Evolutionary conservation across 2,888 invertebrate species (phyloP).

Genomic region (Nymphalis c-album): DNA sequence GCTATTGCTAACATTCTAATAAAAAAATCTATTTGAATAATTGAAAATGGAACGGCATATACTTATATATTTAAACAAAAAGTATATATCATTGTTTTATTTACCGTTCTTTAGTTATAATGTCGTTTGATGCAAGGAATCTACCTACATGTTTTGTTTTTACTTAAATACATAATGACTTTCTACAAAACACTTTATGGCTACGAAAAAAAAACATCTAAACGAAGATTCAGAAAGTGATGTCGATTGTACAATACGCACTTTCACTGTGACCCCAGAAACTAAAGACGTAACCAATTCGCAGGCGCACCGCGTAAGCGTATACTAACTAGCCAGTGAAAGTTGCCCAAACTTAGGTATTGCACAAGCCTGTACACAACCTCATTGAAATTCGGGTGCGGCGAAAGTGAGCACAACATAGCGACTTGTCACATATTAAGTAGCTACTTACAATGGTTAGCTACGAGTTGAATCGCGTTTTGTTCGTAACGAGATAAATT

Average conservation of each 20-base stretch:
- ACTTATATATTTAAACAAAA: too few species aligned
- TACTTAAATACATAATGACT: background rate
- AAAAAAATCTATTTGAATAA: constrained; percentile 32
- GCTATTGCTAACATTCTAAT: constrained; percentile 26
- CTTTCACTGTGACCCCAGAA: constrained; percentile 75
- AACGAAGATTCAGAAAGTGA: constrained; percentile 33
- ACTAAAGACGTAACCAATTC: constrained; percentile 73
- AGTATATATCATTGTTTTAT: too few species aligned
- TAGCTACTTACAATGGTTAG: constrained; percentile 6
- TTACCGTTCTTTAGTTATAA: too few species aligned
- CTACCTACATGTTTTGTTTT: background rate
- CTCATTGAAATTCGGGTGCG: constrained; percentile 76
- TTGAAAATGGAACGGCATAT: background rate
- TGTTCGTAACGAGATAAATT: background rate
- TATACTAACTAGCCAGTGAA: constrained; percentile 64
- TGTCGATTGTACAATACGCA: constrained; percentile 52
- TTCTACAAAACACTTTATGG: constrained; percentile 9
- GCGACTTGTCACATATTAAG: constrained; percentile 32
- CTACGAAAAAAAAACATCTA: constrained; percentile 7
- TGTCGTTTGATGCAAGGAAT: too few species aligned
- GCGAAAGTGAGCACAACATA: constrained; percentile 71
- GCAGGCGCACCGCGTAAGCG: constrained; percentile 75
- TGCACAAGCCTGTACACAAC: constrained; percentile 73
- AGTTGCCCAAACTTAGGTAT: constrained; percentile 78
- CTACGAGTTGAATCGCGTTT: background rate